Evolutionary conservation across 1,140 invertebrate species (phyloP).

Genomic region (Drosophila kanapiae): DNA sequence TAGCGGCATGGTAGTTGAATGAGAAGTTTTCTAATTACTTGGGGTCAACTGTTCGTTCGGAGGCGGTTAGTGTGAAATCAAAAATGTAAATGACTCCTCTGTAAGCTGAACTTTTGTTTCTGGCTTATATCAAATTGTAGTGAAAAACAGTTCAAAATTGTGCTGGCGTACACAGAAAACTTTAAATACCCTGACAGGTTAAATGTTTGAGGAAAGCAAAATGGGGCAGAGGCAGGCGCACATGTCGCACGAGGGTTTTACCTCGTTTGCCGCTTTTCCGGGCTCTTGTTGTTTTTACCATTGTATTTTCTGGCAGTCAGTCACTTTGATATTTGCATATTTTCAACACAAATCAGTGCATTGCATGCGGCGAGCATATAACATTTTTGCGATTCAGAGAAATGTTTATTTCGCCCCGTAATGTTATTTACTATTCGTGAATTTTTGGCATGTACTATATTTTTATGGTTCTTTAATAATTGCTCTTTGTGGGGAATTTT

Average conservation of each 20-base stretch:
- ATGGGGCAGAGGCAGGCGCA: background rate
- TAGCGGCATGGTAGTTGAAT: background rate
- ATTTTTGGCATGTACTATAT: constrained; percentile 1
- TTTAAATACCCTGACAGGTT: constrained; percentile 30
- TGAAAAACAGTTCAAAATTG: constrained; percentile 6
- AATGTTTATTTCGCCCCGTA: constrained; percentile 21
- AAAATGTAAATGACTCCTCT: constrained; percentile 33
- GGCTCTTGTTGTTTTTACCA: constrained; percentile 20
- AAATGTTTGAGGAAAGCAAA: constrained; percentile 12
- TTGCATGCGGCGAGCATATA: constrained; percentile 57
- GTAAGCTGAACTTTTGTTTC: constrained; percentile 6
- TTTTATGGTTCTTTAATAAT: constrained; percentile 6
- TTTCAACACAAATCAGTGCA: constrained; percentile 59
- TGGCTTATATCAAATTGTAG: constrained; percentile 8
- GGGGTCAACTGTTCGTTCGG: constrained; percentile 43
- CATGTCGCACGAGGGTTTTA: constrained; percentile 31
- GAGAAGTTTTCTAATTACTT: constrained; percentile 67
- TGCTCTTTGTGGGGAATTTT: background rate
- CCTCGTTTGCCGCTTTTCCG: constrained; percentile 6
- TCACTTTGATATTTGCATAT: constrained; percentile 65
- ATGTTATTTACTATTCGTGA: constrained; percentile 20
- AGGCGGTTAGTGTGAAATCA: constrained; percentile 31
- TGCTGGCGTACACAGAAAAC: constrained; percentile 21
- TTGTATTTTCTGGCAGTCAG: constrained; percentile 33
- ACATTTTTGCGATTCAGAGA: constrained; percentile 33